phyloP scores from a whole-genome alignment of 2,888 invertebrate species.

The Drosophila colorata region DNA sequence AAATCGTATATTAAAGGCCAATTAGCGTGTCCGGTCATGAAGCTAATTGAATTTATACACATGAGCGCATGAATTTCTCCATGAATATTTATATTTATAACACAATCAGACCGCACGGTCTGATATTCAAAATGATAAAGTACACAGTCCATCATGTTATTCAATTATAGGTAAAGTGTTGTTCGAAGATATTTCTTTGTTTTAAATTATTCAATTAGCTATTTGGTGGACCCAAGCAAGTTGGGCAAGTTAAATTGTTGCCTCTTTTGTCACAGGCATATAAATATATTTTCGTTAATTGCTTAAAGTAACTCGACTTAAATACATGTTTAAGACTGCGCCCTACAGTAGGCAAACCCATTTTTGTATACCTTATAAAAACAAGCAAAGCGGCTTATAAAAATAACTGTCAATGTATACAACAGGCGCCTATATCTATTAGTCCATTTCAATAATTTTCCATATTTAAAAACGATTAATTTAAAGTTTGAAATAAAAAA shows the following conservation, averaged over 20 bases:
- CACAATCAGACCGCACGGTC: conserved; percentile 20
- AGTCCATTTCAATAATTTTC: too few species aligned
- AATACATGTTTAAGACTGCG: conserved; percentile 18
- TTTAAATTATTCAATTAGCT: not conserved
- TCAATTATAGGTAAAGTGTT: conserved; percentile 23
- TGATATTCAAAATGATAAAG: not conserved
- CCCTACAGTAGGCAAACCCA: conserved; percentile 3
- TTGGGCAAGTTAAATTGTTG: not conserved
- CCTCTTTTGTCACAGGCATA: too few species aligned
- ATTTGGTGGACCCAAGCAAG: not conserved
- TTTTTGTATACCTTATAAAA: conserved; percentile 6
- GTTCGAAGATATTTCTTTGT: not conserved
- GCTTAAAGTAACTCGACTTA: conserved; percentile 18
- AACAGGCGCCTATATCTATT: too few species aligned
- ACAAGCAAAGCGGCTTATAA: too few species aligned
- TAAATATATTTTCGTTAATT: conserved; percentile 5
- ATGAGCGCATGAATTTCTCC: conserved; percentile 45
- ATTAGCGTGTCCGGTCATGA: conserved; percentile 62
- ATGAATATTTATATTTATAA: conserved; percentile 39
- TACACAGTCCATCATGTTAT: conserved; percentile 18
- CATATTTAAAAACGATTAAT: too few species aligned
- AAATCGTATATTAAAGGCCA: conserved; percentile 56
- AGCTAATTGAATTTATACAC: conserved; percentile 66
- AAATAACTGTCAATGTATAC: too few species aligned
- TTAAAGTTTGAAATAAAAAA: too few species aligned